These are phyloP conservation scores for Phengaris alcon DNA, from an alignment of 2,888 invertebrate genomes.

Conservation along the genomic window DNA sequence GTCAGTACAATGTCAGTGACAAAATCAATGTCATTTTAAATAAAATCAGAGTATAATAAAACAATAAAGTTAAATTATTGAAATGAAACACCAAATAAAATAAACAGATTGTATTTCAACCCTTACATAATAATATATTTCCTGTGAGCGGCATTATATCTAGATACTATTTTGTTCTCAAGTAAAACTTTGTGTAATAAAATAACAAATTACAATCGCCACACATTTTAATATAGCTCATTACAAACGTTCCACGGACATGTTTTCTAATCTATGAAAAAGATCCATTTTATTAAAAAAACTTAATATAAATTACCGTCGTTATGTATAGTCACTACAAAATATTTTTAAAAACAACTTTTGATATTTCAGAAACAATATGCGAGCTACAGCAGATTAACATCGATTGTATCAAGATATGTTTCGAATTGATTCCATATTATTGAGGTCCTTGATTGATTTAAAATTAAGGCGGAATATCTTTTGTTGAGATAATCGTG, in stretches of 20 bases:
- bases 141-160: constrained; percentile 32
- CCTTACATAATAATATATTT: constrained; percentile 39
- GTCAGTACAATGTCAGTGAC: no score
- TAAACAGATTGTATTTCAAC: constrained; percentile 48
- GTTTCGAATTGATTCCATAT: constrained; percentile 30
- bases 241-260: constrained; percentile 12
- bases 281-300: constrained; percentile 18
- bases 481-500: neutral
- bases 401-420: constrained; percentile 38
- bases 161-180: constrained; percentile 30
- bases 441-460: constrained; percentile 19
- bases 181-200: constrained; percentile 30
- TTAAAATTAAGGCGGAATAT: constrained; percentile 28
- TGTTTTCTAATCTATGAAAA: neutral
- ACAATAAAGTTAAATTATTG: neutral
- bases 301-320: constrained; percentile 10
- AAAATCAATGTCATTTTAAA: no score
- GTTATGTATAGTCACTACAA: constrained; percentile 19
- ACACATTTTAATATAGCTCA: constrained; percentile 10
- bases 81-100: constrained; percentile 40
- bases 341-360: constrained; percentile 16
- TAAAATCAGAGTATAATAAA: no score
- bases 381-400: constrained; percentile 17
- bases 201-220: constrained; percentile 25
- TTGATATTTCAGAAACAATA: constrained; percentile 16